Conservation (phyloP, 1,140 invertebrate genomes). For the Brachionus manjavacas region DNA sequence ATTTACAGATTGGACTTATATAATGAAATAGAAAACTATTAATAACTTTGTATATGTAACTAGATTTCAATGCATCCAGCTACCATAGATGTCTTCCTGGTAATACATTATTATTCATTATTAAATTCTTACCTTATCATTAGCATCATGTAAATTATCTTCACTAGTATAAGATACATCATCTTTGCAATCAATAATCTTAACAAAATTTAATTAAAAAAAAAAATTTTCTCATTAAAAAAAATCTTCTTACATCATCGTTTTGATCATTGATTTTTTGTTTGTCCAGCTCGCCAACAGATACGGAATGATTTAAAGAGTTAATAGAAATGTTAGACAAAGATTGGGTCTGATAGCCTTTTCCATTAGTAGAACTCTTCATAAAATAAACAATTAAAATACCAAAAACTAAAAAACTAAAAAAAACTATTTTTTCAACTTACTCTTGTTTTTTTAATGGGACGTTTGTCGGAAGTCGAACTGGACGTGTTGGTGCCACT, state of each 20-base stretch:
- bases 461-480: neutral
- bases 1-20: too few relatives aligned
- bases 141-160: conserved; percentile 27
- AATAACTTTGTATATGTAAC: too few relatives aligned
- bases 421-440: too few relatives aligned
- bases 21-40: too few relatives aligned
- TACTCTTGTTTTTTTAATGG: conserved; percentile 17
- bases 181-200: conserved; percentile 20
- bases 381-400: neutral
- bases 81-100: too few relatives aligned
- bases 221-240: neutral
- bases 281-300: neutral
- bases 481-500: neutral
- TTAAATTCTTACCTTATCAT: neutral
- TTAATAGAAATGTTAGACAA: conserved; percentile 10
- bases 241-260: neutral
- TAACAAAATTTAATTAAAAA: neutral
- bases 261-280: neutral
- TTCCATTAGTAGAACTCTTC: conserved; percentile 14
- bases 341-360: neutral
- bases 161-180: conserved; percentile 20
- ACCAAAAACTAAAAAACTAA: too few relatives aligned
- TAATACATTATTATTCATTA: too few relatives aligned
- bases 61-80: too few relatives aligned
- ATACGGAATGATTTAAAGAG: conserved; percentile 10